Evolutionary conservation across 92 coral and sea anemone species (phyloP).

Genomic region (Epizoanthus scotinus): DNA sequence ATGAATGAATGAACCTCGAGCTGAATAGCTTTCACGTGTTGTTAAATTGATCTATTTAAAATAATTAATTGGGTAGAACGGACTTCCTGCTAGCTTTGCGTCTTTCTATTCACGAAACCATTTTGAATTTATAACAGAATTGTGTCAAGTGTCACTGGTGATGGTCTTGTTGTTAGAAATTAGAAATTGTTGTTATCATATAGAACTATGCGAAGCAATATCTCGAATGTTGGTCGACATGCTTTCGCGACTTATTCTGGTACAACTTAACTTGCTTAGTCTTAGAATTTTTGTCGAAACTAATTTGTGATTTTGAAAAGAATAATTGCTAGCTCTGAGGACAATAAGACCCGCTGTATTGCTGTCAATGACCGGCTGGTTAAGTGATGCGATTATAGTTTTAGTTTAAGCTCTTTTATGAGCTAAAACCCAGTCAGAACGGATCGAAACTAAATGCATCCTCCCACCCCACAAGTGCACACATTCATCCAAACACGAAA

Average conservation of each 20-base stretch:
- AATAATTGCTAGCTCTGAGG: background rate
- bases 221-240: background rate
- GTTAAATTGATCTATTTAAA: constrained; percentile 11
- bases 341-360: background rate
- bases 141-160: background rate
- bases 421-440: background rate
- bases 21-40: constrained; percentile 3
- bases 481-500: background rate
- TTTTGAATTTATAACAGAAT: background rate
- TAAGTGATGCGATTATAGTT: background rate
- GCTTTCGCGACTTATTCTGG: background rate
- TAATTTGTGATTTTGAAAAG: background rate
- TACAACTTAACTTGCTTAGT: background rate
- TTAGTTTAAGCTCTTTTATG: background rate
- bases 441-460: background rate
- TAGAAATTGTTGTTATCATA: too few relatives aligned
- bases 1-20: background rate
- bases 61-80: constrained; percentile 35
- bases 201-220: background rate
- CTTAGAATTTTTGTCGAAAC: background rate
- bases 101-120: constrained; percentile 21
- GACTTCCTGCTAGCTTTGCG: constrained; percentile 28
- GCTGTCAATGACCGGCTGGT: background rate
- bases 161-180: background rate
- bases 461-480: background rate